These are phyloP conservation scores for Drosophila micromelanica DNA, from an alignment of 1,140 invertebrate species.

Conservation along the genomic window DNA sequence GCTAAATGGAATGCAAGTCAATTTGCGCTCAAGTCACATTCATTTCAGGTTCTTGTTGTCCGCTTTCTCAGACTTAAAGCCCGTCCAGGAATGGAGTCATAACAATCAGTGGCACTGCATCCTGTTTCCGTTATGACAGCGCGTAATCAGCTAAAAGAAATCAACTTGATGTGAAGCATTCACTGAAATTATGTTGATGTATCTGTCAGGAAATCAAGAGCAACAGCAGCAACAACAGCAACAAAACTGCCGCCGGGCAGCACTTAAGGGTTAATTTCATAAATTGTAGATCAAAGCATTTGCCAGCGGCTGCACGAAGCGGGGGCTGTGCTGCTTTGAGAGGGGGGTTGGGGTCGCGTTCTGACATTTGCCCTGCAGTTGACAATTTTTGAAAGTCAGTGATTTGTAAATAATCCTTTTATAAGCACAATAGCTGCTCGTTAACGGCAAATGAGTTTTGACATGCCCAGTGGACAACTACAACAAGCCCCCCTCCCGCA, in stretches of 20 bases:
- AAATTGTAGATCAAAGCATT: conserved; percentile 80
- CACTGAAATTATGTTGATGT: conserved; percentile 50
- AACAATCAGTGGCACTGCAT: conserved; percentile 68
- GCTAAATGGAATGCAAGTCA: conserved; percentile 35
- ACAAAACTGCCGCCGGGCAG: conserved; percentile 27
- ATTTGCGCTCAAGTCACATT: conserved; percentile 26
- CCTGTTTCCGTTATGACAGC: conserved; percentile 56
- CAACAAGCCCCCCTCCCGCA: background rate
- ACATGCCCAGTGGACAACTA: conserved; percentile 69
- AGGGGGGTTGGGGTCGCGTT: conserved; percentile 5
- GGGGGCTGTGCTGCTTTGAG: background rate
- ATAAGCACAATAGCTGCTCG: conserved; percentile 79
- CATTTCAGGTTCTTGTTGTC: background rate
- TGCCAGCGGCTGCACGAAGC: conserved; percentile 27
- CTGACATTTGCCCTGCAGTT: conserved; percentile 78
- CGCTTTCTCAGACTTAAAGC: too few relatives aligned
- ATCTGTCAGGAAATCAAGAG: conserved; percentile 41
- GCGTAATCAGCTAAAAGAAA: conserved; percentile 79
- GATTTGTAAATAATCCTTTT: conserved; percentile 83
- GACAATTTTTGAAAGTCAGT: conserved; percentile 83
- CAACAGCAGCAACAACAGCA: background rate
- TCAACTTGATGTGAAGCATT: conserved; percentile 55
- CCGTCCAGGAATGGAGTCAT: conserved; percentile 21
- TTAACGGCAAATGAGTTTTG: conserved; percentile 81
- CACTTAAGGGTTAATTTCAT: conserved; percentile 83